Conservation (phyloP, 37 sponge, comb jelly and placozoan genomes). For the Hexactinellida sp. region DNA sequence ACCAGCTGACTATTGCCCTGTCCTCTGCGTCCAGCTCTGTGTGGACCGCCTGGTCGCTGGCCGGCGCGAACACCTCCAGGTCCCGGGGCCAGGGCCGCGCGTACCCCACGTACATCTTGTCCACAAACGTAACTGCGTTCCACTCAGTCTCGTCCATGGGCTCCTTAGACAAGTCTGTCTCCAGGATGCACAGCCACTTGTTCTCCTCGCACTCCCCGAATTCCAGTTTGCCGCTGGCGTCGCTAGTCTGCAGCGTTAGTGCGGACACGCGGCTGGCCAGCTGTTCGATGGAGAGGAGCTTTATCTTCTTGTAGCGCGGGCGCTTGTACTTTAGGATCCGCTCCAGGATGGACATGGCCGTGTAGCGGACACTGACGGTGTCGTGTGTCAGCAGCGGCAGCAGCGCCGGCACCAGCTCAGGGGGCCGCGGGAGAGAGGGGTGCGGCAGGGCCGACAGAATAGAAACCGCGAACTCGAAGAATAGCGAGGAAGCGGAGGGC, state of each 20-base stretch:
- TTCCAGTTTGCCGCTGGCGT: not conserved
- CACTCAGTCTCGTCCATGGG: not conserved
- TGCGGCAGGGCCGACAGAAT: not conserved
- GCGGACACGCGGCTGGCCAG: not conserved
- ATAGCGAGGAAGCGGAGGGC: not conserved
- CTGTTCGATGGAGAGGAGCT: not conserved
- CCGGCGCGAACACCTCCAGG: not conserved
- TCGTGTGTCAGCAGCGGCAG: not conserved
- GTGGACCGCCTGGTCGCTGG: not conserved
- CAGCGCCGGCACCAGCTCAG: not conserved
- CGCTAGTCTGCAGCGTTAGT: not conserved
- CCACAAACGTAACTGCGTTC: not conserved
- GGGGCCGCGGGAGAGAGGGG: not conserved
- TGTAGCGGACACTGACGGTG: not conserved
- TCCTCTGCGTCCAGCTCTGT: not conserved
- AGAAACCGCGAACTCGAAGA: not conserved
- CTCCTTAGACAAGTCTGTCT: not conserved
- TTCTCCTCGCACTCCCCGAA: constrained; percentile 4
- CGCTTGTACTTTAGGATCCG: not conserved
- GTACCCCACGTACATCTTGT: not conserved
- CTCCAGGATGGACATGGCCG: not conserved
- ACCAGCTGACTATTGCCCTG: not conserved
- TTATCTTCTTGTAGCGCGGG: not conserved
- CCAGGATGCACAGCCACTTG: not conserved
- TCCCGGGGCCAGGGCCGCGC: not conserved